A percentile compares a stretch with the other conserved stretches of the same genome.
Evolutionary conservation across 2,113 vertebrate species (phyloP).

Genomic region (Zootoca vivipara): DNA sequence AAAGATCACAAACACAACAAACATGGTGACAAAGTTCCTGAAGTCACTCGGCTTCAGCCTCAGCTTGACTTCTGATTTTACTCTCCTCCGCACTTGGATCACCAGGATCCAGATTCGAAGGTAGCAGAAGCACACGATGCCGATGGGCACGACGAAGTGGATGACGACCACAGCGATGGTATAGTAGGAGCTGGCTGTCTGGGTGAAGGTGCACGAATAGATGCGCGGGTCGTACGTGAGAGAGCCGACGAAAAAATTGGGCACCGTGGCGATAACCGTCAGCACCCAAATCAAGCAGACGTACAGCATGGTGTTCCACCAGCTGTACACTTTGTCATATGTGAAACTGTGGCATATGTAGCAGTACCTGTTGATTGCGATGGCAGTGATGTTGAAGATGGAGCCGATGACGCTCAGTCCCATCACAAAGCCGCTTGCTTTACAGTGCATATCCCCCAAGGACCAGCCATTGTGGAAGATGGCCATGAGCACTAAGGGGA

Average conservation of each 20-base stretch:
- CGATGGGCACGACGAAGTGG: constrained; percentile 91
- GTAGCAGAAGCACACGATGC: constrained; percentile 90
- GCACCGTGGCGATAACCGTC: constrained; percentile 83
- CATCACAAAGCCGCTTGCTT: constrained; percentile 93
- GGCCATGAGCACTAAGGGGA: constrained; percentile 87
- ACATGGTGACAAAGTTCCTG: constrained; percentile 92
- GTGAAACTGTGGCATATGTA: constrained; percentile 89
- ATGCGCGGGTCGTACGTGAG: constrained; percentile 87
- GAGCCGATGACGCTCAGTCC: constrained; percentile 91
- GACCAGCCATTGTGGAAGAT: constrained; percentile 90
- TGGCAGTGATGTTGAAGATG: constrained; percentile 93
- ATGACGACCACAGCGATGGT: constrained; percentile 84
- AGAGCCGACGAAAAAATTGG: constrained; percentile 89
- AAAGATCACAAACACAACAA: constrained; percentile 91
- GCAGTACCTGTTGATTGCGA: constrained; percentile 91
- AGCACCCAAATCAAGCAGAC: constrained; percentile 85
- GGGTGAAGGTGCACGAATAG: constrained; percentile 91
- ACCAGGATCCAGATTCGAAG: constrained; percentile 90
- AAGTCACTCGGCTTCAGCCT: constrained; percentile 80
- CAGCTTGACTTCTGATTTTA: constrained; percentile 80
- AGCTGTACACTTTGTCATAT: constrained; percentile 84
- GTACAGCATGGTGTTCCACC: constrained; percentile 83
- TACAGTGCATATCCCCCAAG: constrained; percentile 86
- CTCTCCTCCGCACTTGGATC: constrained; percentile 85
- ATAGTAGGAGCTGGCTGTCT: constrained; percentile 86